A percentile compares a stretch with the other conserved stretches of the same genome.
These are phyloP conservation scores for Acronicta aceris DNA, from an alignment of 2,888 invertebrate genomes.

Conservation along the genomic window DNA sequence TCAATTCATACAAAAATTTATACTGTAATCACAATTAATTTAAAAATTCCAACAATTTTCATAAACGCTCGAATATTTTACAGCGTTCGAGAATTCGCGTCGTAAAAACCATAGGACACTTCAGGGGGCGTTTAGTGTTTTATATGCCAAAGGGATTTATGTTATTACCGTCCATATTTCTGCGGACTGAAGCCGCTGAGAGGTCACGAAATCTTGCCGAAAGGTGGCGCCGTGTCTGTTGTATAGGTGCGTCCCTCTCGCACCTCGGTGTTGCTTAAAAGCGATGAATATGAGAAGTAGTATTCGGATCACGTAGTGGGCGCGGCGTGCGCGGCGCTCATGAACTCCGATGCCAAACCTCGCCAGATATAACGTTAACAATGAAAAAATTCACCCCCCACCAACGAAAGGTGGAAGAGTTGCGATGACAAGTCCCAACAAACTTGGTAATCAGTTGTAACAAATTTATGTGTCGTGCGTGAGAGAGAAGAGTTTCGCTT, in stretches of 20 bases:
- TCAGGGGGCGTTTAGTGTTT: conserved; percentile 88
- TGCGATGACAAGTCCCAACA: conserved; percentile 84
- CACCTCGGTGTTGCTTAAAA: conserved; percentile 80
- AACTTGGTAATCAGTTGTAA: conserved; percentile 88
- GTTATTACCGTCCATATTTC: conserved; percentile 89
- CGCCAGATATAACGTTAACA: conserved; percentile 83
- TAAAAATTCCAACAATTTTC: conserved; percentile 70
- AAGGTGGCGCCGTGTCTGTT: conserved; percentile 68
- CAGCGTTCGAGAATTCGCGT: conserved; percentile 66
- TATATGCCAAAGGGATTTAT: conserved; percentile 89
- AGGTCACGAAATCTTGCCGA: conserved; percentile 88
- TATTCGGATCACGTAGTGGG: conserved; percentile 86
- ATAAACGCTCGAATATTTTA: conserved; percentile 75
- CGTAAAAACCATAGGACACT: conserved; percentile 84
- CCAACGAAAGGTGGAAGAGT: conserved; percentile 82
- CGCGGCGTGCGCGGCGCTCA: conserved; percentile 81
- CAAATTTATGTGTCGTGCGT: conserved; percentile 86
- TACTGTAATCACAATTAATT: conserved; percentile 55
- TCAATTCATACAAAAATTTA: conserved; percentile 18
- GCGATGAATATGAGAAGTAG: conserved; percentile 86
- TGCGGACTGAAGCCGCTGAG: conserved; percentile 87
- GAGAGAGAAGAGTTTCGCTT: conserved; percentile 64
- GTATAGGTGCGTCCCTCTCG: conserved; percentile 71
- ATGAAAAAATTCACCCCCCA: conserved; percentile 79
- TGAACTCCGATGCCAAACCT: conserved; percentile 86